Base-by-base conservation (phyloP, 1,140 invertebrate species). In the Ooceraea biroi region DNA sequence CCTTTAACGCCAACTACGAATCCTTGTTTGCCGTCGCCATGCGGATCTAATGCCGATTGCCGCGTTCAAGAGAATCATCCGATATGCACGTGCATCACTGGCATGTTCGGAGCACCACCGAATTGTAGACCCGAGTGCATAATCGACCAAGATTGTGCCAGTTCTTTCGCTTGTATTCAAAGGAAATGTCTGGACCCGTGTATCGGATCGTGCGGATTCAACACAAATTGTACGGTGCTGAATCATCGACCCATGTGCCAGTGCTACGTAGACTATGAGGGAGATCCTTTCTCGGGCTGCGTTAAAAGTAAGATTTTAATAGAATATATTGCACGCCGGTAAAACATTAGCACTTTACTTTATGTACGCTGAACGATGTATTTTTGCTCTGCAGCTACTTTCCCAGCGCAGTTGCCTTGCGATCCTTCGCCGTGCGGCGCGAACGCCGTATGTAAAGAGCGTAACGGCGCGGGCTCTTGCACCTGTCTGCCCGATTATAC, bases 41-140 rank as follows among this genome's bases (percentile, higher is more conserved):
- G 98, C 93, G 98, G 98, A 5, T 95, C 97, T 0, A 97, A 98
- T 91, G 96, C 97, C 1, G 95, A 97, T 48, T 98, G 97, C 90
- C 95, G 96, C 7, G 96, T 96, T 61, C 94, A 97, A 27, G 96
- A 95, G 63, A 95, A 95, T 27, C 95, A 96, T 82, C 96, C 97
- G 0, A 96, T 97, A 14, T 98, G 97, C 92, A 96, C 95, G 0
- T 98, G 98, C 91, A 95, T 96, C 72, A 93, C 95, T 0, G 97
- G 96, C 25, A 98, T 98, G 95, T 96, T 98, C 27, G 97, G 98
- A n/a, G 97, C 97, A 3, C 97, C 97, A 52, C 97, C 97, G 1
- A 95, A 96, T 69, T 97, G 97, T 84, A 95, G 97, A 61, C 97
- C 97, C 1, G 96, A 97, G 92, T 97, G 97, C 91, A 94, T 96